Evolutionary conservation across 1,140 invertebrate genomes (phyloP).

Genomic region (Drosophila nigrodunni): DNA sequence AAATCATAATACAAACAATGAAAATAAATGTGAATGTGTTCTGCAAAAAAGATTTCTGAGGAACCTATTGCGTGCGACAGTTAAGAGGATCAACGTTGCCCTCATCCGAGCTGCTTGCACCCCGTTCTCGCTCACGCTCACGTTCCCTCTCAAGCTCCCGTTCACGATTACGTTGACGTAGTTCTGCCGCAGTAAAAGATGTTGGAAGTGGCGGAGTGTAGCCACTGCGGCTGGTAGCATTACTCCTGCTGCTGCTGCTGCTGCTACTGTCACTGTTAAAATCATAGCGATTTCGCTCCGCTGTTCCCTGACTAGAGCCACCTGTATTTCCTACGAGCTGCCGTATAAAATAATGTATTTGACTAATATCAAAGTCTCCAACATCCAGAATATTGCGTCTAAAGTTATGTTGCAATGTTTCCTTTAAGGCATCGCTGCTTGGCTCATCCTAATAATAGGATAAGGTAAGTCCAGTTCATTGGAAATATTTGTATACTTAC

Average conservation of each 20-base stretch:
- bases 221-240: constrained; percentile 14
- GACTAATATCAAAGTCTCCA: constrained; percentile 48
- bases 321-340: constrained; percentile 41
- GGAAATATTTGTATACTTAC: constrained; percentile 37
- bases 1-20: not conserved
- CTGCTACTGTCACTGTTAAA: not conserved
- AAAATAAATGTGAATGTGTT: constrained; percentile 17
- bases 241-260: not conserved
- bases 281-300: not conserved
- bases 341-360: constrained; percentile 69
- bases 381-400: constrained; percentile 47
- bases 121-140: no score
- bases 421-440: constrained; percentile 84
- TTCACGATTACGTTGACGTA: not conserved
- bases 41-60: not conserved
- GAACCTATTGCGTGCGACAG: constrained; percentile 66
- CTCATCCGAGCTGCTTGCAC: constrained; percentile 44
- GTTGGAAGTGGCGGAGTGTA: not conserved
- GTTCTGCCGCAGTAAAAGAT: not conserved
- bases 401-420: constrained; percentile 63
- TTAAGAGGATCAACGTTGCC: constrained; percentile 36
- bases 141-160: no score
- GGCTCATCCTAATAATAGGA: constrained; percentile 85
- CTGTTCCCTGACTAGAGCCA: not conserved
- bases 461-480: not conserved